Evolutionary conservation across 2,888 invertebrate species (phyloP).

Genomic region (Cataglyphis livida): DNA sequence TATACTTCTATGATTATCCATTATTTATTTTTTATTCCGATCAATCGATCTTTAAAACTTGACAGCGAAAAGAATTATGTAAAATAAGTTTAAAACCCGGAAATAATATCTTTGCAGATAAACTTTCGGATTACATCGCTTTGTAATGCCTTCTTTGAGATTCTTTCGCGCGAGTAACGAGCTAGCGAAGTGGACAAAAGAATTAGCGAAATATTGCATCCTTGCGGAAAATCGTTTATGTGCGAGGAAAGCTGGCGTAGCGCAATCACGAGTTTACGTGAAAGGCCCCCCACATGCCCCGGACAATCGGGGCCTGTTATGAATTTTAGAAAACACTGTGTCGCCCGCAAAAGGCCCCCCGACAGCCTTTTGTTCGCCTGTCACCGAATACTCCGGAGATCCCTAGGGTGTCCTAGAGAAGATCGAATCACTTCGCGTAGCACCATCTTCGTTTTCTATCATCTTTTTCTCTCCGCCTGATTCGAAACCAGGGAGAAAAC

Average conservation of each 20-base stretch:
- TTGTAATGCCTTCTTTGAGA: constrained; percentile 62
- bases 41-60: constrained; percentile 4
- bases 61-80: constrained; percentile 38
- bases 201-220: constrained; percentile 77
- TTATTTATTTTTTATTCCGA: constrained; percentile 33
- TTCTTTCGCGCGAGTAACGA: constrained; percentile 72
- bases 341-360: constrained; percentile 77
- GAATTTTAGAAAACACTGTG: constrained; percentile 83
- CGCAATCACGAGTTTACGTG: constrained; percentile 47
- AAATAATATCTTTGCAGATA: constrained; percentile 37
- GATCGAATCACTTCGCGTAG: constrained; percentile 53
- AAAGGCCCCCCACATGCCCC: constrained; percentile 73
- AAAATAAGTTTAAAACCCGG: constrained; percentile 17
- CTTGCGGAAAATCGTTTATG: constrained; percentile 42
- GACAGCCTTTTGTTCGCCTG: constrained; percentile 80
- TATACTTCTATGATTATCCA: neutral
- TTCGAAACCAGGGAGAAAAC: neutral
- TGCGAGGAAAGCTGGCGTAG: constrained; percentile 38
- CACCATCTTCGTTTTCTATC: constrained; percentile 47
- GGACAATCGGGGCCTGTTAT: constrained; percentile 80
- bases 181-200: constrained; percentile 74
- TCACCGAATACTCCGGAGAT: constrained; percentile 76
- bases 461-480: constrained; percentile 38
- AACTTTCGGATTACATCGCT: constrained; percentile 51
- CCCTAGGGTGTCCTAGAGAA: constrained; percentile 45